Evolutionary conservation across 1,140 invertebrate species (phyloP).

Genomic region (Platyscapa corneri): DNA sequence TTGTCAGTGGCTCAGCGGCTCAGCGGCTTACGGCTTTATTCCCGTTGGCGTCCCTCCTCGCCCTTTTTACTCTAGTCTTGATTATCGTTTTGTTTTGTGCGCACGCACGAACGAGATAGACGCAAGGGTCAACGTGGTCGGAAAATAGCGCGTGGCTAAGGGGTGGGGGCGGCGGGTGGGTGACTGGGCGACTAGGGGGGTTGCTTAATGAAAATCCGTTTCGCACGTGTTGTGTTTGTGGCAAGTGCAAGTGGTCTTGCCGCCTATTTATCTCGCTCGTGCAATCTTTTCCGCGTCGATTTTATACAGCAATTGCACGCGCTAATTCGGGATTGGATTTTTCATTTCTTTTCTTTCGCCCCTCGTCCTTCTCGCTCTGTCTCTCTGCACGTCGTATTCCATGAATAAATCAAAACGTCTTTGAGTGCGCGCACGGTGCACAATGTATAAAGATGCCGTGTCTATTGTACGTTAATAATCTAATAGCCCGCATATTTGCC

Average conservation of each 20-base stretch:
- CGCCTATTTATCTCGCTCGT: neutral
- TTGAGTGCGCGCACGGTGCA: neutral
- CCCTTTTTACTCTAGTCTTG: neutral
- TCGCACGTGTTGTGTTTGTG: neutral
- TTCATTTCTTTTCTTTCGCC: too few species aligned
- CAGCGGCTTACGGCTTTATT: neutral
- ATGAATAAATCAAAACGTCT: neutral
- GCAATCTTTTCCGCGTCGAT: neutral
- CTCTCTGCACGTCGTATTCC: too few species aligned
- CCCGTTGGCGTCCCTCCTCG: neutral
- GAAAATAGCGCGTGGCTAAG: too few species aligned
- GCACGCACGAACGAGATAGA: neutral
- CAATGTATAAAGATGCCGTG: neutral
- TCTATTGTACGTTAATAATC: neutral
- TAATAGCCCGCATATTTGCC: neutral
- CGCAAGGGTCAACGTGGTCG: neutral
- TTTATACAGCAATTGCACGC: neutral
- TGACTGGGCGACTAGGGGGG: too few species aligned
- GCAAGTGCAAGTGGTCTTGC: neutral
- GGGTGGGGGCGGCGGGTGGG: too few species aligned
- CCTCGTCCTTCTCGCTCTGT: too few species aligned
- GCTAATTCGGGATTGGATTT: neutral
- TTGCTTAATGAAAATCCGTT: neutral
- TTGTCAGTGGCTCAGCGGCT: neutral
- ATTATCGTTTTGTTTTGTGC: neutral